Percentiles rank a stretch among this genome's conserved stretches.
phyloP scores from a whole-genome alignment of 2,888 invertebrate species.

The Arenicola marina region DNA sequence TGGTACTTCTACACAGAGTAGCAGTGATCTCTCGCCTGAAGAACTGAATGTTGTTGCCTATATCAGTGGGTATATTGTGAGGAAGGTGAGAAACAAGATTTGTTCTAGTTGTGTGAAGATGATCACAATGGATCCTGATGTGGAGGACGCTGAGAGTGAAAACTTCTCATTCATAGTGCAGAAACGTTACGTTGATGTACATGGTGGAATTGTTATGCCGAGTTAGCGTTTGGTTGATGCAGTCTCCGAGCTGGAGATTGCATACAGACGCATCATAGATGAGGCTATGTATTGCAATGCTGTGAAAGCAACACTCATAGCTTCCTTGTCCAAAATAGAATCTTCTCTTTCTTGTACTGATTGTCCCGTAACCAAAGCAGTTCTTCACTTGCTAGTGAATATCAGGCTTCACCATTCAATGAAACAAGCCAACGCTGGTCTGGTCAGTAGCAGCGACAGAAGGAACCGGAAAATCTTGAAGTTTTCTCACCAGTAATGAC shows the following conservation, averaged over 20 bases:
- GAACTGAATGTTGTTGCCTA: not conserved
- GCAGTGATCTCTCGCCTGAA: not conserved
- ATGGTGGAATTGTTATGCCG: not conserved
- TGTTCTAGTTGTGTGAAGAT: not conserved
- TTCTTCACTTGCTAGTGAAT: not conserved
- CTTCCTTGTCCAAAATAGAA: not conserved
- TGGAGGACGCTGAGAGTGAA: too few species aligned
- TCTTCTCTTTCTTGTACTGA: not conserved
- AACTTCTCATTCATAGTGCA: not conserved
- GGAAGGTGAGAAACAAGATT: not conserved
- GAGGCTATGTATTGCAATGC: not conserved
- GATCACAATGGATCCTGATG: not conserved
- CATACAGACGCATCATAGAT: not conserved
- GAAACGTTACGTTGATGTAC: not conserved
- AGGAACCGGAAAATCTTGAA: not conserved
- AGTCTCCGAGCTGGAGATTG: not conserved
- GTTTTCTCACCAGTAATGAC: not conserved
- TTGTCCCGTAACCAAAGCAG: not conserved
- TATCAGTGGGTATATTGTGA: not conserved
- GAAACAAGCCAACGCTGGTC: not conserved
- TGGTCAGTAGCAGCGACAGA: not conserved
- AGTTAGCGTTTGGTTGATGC: not conserved
- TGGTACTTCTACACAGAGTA: too few species aligned
- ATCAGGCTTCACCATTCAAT: not conserved
- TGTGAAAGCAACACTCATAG: not conserved